phyloP scores from a whole-genome alignment of 2,888 invertebrate genomes.

The Oegoconia quadripuncta region DNA sequence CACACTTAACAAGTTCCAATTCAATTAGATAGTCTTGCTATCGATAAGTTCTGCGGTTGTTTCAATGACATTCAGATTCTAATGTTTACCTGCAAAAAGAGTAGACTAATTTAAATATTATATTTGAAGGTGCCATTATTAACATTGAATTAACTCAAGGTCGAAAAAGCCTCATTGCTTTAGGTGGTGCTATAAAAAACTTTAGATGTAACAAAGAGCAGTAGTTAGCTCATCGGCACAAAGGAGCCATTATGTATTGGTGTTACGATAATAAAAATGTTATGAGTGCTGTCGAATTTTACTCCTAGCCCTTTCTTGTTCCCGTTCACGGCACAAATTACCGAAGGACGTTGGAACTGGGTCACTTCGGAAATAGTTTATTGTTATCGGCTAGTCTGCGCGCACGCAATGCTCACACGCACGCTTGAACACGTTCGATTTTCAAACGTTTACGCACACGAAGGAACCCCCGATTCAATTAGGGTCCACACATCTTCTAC shows the following conservation, averaged over 20 bases:
- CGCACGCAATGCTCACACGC: constrained; percentile 67
- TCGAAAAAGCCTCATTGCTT: constrained; percentile 36
- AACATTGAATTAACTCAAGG: constrained; percentile 41
- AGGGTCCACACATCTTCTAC: constrained; percentile 64
- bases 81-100: constrained; percentile 22
- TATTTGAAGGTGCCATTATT: constrained; percentile 24
- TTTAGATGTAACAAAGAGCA: constrained; percentile 34
- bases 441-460: constrained; percentile 67
- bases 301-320: constrained; percentile 75
- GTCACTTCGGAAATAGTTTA: constrained; percentile 80
- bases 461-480: constrained; percentile 47
- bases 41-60: constrained; percentile 29
- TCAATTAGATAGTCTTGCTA: constrained; percentile 30
- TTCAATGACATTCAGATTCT: constrained; percentile 30
- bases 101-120: constrained; percentile 26
- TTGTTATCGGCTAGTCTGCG: constrained; percentile 76
- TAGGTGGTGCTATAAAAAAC: constrained; percentile 22
- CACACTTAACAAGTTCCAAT: constrained; percentile 52
- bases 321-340: constrained; percentile 75
- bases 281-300: constrained; percentile 55
- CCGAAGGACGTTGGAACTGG: constrained; percentile 77
- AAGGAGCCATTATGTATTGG: constrained; percentile 45
- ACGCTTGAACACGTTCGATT: constrained; percentile 49
- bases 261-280: constrained; percentile 53
- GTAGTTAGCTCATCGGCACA: constrained; percentile 43